These are phyloP conservation scores for Lordiphosa fenestrarum DNA, from an alignment of 2,888 invertebrate species.

Conservation along the genomic window DNA sequence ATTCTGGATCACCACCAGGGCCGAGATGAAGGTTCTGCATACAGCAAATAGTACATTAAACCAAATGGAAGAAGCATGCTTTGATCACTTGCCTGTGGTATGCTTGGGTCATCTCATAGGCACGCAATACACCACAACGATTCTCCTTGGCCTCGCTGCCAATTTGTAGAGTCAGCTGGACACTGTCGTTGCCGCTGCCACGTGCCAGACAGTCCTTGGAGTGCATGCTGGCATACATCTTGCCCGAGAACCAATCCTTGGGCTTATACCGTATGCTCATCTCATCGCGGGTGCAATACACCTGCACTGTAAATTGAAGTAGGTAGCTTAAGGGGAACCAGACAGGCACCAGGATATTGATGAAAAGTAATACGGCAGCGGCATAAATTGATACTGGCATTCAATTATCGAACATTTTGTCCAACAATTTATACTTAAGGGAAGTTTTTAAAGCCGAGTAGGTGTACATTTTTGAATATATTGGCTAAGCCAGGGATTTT, in stretches of 20 bases:
- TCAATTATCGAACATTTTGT: too few species aligned
- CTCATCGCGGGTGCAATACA: slow-evolving; percentile 87
- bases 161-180: slow-evolving; percentile 74
- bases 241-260: slow-evolving; percentile 85
- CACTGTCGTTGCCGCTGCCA: slow-evolving; percentile 81
- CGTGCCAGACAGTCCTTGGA: slow-evolving; percentile 86
- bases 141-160: slow-evolving; percentile 78
- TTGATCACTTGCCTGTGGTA: slow-evolving; percentile 66
- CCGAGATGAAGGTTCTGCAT: slow-evolving; percentile 87
- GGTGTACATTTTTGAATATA: too few species aligned
- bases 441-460: too few species aligned
- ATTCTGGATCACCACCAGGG: slow-evolving; percentile 90
- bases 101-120: slow-evolving; percentile 77
- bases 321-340: background rate
- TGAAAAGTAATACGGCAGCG: too few species aligned
- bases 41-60: background rate
- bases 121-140: slow-evolving; percentile 78
- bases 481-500: too few species aligned
- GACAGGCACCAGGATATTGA: background rate
- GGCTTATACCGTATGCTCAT: slow-evolving; percentile 86
- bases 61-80: too few species aligned
- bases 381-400: too few species aligned
- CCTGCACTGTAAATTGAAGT: slow-evolving; percentile 83
- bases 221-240: slow-evolving; percentile 90
- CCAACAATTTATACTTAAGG: too few species aligned